These are phyloP conservation scores for Netelia virgata DNA, from an alignment of 2,888 invertebrate species.

Conservation along the genomic window DNA sequence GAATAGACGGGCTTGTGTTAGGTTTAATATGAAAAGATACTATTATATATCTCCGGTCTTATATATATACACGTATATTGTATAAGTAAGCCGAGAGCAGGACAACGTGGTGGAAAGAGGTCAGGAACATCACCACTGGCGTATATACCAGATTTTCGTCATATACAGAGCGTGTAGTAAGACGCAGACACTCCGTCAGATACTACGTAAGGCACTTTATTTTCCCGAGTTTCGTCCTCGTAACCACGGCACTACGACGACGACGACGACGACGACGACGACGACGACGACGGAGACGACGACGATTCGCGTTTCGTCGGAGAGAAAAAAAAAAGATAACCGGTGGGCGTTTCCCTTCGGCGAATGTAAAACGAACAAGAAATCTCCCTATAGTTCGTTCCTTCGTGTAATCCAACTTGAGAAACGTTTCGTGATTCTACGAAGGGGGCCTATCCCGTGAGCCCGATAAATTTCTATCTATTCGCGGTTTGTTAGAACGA, in stretches of 20 bases:
- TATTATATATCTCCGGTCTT: constrained; percentile 6
- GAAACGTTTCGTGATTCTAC: constrained; percentile 1
- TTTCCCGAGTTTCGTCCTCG: constrained; percentile 12
- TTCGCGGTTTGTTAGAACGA: constrained; percentile 37
- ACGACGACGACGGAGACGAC: constrained; percentile 9
- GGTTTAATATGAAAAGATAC: constrained; percentile 39
- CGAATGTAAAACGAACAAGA: constrained; percentile 20
- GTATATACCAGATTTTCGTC: constrained; percentile 26
- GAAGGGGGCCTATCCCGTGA: background rate
- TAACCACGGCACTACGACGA: background rate
- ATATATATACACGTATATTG: background rate
- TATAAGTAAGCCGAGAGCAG: background rate
- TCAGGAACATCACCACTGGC: constrained; percentile 12
- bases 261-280: constrained; percentile 4
- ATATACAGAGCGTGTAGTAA: background rate
- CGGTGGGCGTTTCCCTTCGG: background rate
- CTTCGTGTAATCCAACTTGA: constrained; percentile 24
- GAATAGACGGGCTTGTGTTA: constrained; percentile 23
- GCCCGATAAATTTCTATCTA: constrained; percentile 36
- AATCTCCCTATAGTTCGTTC: background rate
- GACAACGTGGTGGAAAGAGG: constrained; percentile 14
- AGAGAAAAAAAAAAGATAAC: constrained; percentile 6
- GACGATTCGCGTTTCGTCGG: constrained; percentile 21
- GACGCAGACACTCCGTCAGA: background rate
- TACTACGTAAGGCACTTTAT: constrained; percentile 33